Percentiles rank a stretch among this genome's conserved stretches.
Evolutionary conservation across 2,888 invertebrate species (phyloP).

Genomic region (Drosophila algonquin): DNA sequence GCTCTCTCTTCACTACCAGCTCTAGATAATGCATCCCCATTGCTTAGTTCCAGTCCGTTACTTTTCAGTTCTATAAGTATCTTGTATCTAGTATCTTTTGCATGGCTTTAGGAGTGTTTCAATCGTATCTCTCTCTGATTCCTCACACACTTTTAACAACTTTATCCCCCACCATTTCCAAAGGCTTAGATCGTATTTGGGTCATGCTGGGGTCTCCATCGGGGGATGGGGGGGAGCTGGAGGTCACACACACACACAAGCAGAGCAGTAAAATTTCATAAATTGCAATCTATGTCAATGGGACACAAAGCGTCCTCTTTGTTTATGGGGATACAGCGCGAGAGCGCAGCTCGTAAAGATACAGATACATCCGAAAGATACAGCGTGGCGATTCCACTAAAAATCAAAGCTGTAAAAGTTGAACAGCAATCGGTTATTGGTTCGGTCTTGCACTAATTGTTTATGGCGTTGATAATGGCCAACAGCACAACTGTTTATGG

Average conservation of each 20-base stretch:
- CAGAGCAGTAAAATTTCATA: slow-evolving; percentile 45
- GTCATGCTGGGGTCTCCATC: slow-evolving; percentile 31
- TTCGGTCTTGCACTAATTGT: slow-evolving; percentile 53
- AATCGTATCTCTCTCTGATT: not conserved
- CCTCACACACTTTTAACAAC: not conserved
- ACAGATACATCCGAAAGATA: slow-evolving; percentile 10
- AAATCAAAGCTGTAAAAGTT: slow-evolving; percentile 49
- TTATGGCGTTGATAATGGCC: slow-evolving; percentile 65
- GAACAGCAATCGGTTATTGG: slow-evolving; percentile 57
- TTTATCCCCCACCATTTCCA: slow-evolving; percentile 25
- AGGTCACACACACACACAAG: slow-evolving; percentile 19
- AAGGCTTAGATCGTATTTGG: slow-evolving; percentile 40
- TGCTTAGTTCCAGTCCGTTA: no score
- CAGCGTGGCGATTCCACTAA: slow-evolving; percentile 41
- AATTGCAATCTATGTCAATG: slow-evolving; percentile 52
- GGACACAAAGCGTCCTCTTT: slow-evolving; percentile 40
- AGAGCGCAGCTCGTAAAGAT: not conserved
- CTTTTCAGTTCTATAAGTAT: no score
- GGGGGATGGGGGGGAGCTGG: not conserved
- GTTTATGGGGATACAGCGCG: slow-evolving; percentile 11
- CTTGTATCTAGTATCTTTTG: no score
- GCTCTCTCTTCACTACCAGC: no score
- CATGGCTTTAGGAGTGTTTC: not conserved
- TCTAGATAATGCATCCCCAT: no score
- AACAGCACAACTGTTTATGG: slow-evolving; percentile 1